Evolutionary conservation across 2,797 vertebrate genomes (phyloP), one percentile per base, ranked within the genome.

Genomic region (Varecia variegata): DNA sequence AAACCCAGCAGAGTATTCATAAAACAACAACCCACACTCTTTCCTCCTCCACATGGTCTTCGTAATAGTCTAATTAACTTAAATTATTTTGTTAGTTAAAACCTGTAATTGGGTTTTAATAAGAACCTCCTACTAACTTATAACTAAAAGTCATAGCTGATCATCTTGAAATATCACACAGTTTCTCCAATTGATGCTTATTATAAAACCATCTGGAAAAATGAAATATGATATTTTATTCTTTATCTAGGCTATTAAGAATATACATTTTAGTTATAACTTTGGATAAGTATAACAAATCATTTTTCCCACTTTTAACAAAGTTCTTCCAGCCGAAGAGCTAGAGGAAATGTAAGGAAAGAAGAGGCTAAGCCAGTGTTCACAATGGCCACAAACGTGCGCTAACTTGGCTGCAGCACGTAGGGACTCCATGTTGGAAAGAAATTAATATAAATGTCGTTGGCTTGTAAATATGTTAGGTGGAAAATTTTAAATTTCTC

Each of bases 191-290:
- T 62, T 84, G 38, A 73, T 12, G 5, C 45, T 95, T 96, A 85
- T 65, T 94, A 84, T 90, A 93, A 96, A 97, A 92, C 47, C 86
- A 54, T 71, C 60, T 45, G 93, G 89, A 95, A 58, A 96, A 96
- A 76, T 83, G 11, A 35, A 93, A 91, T 58, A 83, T 76, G 62
- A 30, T 62, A 89, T 85, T 93, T 94, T 88, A 85, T 56, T 89
- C 30, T 89, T 91, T 54, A 62, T 47, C 52, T 50, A 93, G 32
- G n/a, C 27, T 93, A 58, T 62, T 80, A 79, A 92, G 58, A 88
- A 68, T 90, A 62, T 68, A n/a, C 60, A 73, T 73, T 95, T 86
- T 77, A 94, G 23, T 84, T 88, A 67, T 30, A 62, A 18, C 23
- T 89, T 87, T 89, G 52, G 71, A 38, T 67, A 52, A 79, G 7